Conservation (phyloP, 1,140 invertebrate species). For the Drosophila pseudoananassae region DNA sequence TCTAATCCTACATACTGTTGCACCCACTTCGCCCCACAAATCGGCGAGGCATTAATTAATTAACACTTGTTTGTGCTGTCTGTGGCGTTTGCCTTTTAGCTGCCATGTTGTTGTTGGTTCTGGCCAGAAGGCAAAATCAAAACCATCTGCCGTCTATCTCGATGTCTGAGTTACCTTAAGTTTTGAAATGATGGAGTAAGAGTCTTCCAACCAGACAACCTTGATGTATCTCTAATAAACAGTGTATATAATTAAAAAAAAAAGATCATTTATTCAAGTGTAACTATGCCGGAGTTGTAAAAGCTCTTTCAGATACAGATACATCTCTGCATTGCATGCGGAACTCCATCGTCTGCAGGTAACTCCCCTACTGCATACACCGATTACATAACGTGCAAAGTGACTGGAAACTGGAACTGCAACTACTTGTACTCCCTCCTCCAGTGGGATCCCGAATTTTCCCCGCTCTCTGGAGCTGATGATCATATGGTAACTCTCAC, state of each 20-base stretch:
- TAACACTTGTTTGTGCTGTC: conserved; percentile 30
- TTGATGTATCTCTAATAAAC: conserved; percentile 42
- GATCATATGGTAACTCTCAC: conserved; percentile 8
- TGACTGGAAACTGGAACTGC: conserved; percentile 58
- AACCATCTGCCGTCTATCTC: conserved; percentile 8
- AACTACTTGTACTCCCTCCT: not conserved
- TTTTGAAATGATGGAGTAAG: conserved; percentile 60
- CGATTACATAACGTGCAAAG: conserved; percentile 63
- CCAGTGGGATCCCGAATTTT: not conserved
- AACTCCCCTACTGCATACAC: conserved; percentile 40
- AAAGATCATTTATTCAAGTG: too few relatives aligned
- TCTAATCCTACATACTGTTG: conserved; percentile 10
- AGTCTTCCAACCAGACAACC: conserved; percentile 47
- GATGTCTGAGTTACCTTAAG: conserved; percentile 16
- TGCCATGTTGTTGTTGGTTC: conserved; percentile 20
- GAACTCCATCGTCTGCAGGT: conserved; percentile 56
- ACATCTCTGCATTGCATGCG: conserved; percentile 53
- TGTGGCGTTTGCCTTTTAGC: conserved; percentile 21
- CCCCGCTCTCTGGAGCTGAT: conserved; percentile 12
- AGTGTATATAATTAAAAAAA: too few relatives aligned
- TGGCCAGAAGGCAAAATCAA: conserved; percentile 18
- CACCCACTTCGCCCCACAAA: conserved; percentile 22
- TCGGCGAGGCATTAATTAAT: conserved; percentile 65
- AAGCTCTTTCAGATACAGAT: conserved; percentile 1
- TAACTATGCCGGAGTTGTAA: not conserved